These are phyloP conservation scores for Cheiracanthium punctorium DNA, from an alignment of 2,888 invertebrate species.

Conservation along the genomic window DNA sequence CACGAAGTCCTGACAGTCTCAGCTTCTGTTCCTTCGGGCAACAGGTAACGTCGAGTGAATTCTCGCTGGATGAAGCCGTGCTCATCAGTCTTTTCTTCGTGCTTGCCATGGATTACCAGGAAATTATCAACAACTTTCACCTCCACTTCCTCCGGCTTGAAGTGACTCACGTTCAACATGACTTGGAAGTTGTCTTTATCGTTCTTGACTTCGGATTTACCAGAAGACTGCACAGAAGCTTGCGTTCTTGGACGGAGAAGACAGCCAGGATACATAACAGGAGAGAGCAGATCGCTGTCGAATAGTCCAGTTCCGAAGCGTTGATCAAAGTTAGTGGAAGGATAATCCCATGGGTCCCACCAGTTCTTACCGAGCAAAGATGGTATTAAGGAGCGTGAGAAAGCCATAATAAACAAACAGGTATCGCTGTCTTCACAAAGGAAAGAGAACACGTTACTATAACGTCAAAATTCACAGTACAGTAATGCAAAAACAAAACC, in stretches of 20 bases:
- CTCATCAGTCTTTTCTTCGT: conserved; percentile 89
- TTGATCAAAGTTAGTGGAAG: conserved; percentile 29
- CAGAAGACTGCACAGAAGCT: not conserved
- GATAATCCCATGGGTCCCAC: conserved; percentile 37
- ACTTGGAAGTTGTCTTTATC: conserved; percentile 25
- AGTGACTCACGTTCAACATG: conserved; percentile 19
- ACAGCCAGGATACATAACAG: not conserved
- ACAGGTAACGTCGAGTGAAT: conserved; percentile 85
- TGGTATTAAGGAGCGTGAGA: no score
- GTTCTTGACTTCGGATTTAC: conserved; percentile 16
- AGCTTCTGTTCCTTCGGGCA: no score
- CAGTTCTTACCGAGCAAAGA: conserved; percentile 80
- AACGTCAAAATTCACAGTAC: no score
- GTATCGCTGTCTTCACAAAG: no score
- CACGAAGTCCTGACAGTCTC: no score
- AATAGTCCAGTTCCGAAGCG: conserved; percentile 19
- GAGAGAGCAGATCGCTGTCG: conserved; percentile 16
- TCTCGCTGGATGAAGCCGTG: conserved; percentile 87
- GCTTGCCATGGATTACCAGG: conserved; percentile 84
- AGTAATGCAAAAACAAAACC: no score
- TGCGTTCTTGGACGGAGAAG: not conserved
- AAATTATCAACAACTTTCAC: no score
- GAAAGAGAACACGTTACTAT: no score
- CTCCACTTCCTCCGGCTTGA: no score
- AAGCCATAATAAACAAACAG: no score